These are phyloP conservation scores for Pangasianodon hypophthalmus DNA, from an alignment of 2,113 vertebrate genomes.

Conservation along the genomic window DNA sequence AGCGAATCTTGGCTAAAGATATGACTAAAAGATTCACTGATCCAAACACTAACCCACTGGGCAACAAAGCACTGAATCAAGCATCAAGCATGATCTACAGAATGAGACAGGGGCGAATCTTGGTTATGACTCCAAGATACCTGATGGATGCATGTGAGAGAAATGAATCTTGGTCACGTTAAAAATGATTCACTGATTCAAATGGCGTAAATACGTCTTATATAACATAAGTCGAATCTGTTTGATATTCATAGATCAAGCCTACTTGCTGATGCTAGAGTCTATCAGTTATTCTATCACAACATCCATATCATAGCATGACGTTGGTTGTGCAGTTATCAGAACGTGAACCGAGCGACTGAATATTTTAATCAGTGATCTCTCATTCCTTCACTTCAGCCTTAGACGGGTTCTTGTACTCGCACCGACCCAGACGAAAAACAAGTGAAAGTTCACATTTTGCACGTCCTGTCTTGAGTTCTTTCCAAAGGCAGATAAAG, in stretches of 20 bases:
- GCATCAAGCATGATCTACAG: not conserved
- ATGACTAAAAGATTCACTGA: not conserved
- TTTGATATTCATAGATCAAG: not conserved
- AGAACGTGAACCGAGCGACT: not conserved
- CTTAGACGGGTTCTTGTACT: not conserved
- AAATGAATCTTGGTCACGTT: not conserved
- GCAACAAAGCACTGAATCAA: not conserved
- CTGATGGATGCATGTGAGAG: not conserved
- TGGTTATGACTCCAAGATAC: not conserved
- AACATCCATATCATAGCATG: not conserved
- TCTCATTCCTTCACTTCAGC: not conserved
- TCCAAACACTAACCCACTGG: not conserved
- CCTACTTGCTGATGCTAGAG: not conserved
- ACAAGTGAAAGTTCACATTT: conserved; percentile 6
- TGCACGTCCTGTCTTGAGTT: not conserved
- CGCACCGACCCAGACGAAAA: not conserved
- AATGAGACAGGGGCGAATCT: not conserved
- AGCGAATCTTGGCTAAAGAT: not conserved
- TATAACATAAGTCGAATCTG: not conserved
- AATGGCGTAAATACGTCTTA: not conserved
- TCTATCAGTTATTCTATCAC: not conserved
- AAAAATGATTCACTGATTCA: not conserved
- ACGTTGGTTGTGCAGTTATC: not conserved
- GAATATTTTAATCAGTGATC: not conserved
- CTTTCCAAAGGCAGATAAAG: conserved; percentile 8